Percentiles rank a stretch among this genome's conserved stretches.
These are phyloP conservation scores for Nyleta sp. DNA, from an alignment of 2,888 invertebrate species.

Conservation along the genomic window DNA sequence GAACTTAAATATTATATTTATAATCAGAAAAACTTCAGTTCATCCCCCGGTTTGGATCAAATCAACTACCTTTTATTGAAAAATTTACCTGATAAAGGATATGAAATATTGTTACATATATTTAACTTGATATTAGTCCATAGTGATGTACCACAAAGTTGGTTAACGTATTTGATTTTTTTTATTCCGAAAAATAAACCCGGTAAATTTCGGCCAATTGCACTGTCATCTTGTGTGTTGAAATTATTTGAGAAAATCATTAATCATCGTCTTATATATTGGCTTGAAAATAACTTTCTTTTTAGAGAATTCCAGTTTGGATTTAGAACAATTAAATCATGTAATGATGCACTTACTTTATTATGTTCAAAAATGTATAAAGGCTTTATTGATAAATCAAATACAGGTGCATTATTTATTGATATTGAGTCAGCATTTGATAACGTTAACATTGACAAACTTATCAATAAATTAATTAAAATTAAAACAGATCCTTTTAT, in stretches of 20 bases:
- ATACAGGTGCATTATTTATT: not conserved
- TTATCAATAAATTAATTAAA: slow-evolving; percentile 4
- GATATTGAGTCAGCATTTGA: slow-evolving; percentile 26
- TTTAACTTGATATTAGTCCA: not conserved
- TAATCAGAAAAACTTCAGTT: not conserved
- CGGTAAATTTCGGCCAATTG: slow-evolving; percentile 26
- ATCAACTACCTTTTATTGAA: not conserved
- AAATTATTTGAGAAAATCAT: slow-evolving; percentile 28
- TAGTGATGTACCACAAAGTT: not conserved
- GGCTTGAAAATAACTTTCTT: not conserved
- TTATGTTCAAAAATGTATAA: not conserved
- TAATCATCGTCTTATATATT: not conserved
- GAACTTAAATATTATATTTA: not conserved
- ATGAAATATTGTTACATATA: not conserved
- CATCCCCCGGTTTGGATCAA: not conserved
- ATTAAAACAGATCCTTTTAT: slow-evolving; percentile 12
- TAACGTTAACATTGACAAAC: not conserved
- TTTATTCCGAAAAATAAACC: slow-evolving; percentile 9
- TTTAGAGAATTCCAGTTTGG: slow-evolving; percentile 10
- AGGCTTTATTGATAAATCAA: not conserved
- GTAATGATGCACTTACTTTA: not conserved
- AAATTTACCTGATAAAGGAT: not conserved
- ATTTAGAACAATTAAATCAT: slow-evolving; percentile 1
- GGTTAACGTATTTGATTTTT: slow-evolving; percentile 13
- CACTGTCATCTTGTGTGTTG: slow-evolving; percentile 10